A percentile compares a stretch with the other conserved stretches of the same genome.
These are phyloP conservation scores for Meta bourneti DNA, from an alignment of 2,888 invertebrate species.

Conservation along the genomic window DNA sequence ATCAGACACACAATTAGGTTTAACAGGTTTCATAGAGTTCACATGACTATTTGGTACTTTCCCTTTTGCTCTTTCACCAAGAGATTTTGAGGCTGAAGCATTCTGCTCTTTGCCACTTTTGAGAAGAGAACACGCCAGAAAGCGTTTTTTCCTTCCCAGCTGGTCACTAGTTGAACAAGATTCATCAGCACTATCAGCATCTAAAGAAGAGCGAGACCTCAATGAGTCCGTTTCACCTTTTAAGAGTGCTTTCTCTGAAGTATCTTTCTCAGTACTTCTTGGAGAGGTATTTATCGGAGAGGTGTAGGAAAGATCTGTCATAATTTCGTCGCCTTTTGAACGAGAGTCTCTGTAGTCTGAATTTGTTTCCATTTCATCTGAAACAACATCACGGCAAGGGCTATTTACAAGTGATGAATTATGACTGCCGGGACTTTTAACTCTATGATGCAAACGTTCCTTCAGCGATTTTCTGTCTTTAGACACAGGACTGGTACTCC, in stretches of 20 bases:
- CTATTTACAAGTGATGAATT: constrained; percentile 76
- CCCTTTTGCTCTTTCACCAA: constrained; percentile 47
- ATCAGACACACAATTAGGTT: constrained; percentile 59
- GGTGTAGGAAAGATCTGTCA: constrained; percentile 50
- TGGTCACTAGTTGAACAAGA: constrained; percentile 40
- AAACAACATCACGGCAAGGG: constrained; percentile 63
- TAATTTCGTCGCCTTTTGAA: constrained; percentile 46
- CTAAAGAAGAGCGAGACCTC: constrained; percentile 50
- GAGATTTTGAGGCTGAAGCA: constrained; percentile 28
- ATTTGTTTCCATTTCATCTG: constrained; percentile 64
- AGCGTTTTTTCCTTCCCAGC: constrained; percentile 76
- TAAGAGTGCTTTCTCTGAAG: constrained; percentile 42
- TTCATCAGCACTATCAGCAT: constrained; percentile 70
- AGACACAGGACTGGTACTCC: constrained; percentile 77
- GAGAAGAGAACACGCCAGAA: constrained; percentile 61
- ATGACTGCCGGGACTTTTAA: constrained; percentile 77
- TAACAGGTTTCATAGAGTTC: constrained; percentile 36
- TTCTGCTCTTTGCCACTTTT: constrained; percentile 46
- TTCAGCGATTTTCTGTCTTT: constrained; percentile 74
- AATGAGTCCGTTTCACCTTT: constrained; percentile 64
- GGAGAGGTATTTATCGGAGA: constrained; percentile 32
- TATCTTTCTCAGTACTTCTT: constrained; percentile 56
- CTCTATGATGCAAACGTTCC: constrained; percentile 67
- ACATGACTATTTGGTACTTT: constrained; percentile 51
- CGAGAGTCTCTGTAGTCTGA: constrained; percentile 71